A percentile compares a stretch with the other conserved stretches of the same genome.
Conservation (phyloP, 2,797 vertebrate species). For the Pagetopsis macropterus region DNA sequence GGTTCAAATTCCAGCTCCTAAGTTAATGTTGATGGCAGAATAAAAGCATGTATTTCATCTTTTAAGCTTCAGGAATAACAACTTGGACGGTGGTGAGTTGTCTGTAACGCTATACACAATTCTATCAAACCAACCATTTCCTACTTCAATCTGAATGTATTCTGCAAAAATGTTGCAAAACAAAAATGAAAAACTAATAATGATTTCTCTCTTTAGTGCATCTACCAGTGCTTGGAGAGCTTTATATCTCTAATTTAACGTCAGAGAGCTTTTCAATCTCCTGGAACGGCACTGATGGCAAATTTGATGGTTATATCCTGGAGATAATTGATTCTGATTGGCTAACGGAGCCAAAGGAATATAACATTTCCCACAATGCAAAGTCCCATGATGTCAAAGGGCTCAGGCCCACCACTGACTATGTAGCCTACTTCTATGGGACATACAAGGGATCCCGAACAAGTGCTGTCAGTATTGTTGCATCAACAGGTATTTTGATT, state of each 20-base stretch:
- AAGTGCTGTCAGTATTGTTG: constrained; percentile 88
- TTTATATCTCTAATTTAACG: constrained; percentile 89
- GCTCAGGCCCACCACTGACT: constrained; percentile 92
- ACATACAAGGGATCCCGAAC: constrained; percentile 84
- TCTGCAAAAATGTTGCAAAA: constrained; percentile 21
- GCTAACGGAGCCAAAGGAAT: constrained; percentile 88
- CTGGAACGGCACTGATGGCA: constrained; percentile 87
- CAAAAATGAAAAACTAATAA: constrained; percentile 63
- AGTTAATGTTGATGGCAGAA: constrained; percentile 24
- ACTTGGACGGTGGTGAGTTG: constrained; percentile 56
- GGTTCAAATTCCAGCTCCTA: constrained; percentile 25
- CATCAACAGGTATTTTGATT: constrained; percentile 90
- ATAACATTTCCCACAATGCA: constrained; percentile 86
- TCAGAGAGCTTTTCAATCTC: constrained; percentile 91
- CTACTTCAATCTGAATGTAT: constrained; percentile 1
- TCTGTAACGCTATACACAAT: constrained; percentile 13
- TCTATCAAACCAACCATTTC: not conserved
- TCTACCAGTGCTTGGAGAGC: constrained; percentile 86
- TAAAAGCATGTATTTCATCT: constrained; percentile 52
- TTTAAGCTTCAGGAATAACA: constrained; percentile 46
- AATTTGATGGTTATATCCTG: constrained; percentile 91
- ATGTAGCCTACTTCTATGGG: constrained; percentile 95
- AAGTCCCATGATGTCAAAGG: constrained; percentile 87
- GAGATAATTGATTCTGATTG: constrained; percentile 98
- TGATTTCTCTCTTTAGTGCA: constrained; percentile 86